These are phyloP conservation scores for Lepidonotus clava DNA, from an alignment of 2,888 invertebrate genomes.

Conservation along the genomic window DNA sequence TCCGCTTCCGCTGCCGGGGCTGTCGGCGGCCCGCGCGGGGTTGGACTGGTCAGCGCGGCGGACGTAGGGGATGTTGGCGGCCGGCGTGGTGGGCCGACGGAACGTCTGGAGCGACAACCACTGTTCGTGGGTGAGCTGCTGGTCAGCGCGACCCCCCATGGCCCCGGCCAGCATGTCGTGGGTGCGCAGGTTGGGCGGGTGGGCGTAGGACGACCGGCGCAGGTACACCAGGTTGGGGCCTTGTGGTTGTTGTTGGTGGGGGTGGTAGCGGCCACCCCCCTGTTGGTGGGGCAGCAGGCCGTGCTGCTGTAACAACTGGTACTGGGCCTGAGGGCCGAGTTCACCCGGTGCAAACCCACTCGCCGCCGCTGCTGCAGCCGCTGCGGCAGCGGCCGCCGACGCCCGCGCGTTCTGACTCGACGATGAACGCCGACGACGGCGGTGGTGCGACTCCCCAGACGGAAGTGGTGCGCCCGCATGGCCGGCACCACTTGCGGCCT, in stretches of 20 bases:
- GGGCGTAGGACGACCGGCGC: conserved; percentile 39
- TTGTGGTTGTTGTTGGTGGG: not conserved
- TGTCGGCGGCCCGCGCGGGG: not conserved
- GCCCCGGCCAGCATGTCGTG: not conserved
- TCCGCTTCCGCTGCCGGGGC: not conserved
- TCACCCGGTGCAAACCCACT: not conserved
- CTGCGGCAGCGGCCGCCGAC: not conserved
- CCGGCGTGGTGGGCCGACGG: not conserved
- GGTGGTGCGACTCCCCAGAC: not conserved
- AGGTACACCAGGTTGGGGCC: conserved; percentile 34
- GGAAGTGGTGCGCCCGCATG: not conserved
- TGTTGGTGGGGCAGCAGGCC: too few relatives aligned
- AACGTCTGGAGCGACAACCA: conserved; percentile 22
- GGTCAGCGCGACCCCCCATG: not conserved
- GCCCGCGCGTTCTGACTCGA: conserved; percentile 4
- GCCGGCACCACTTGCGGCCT: not conserved
- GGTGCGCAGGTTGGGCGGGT: not conserved
- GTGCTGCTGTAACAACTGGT: too few relatives aligned
- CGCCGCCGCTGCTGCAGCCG: not conserved
- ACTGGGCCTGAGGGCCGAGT: not conserved
- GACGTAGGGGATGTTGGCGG: conserved; percentile 23
- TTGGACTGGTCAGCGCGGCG: conserved; percentile 28
- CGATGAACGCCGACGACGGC: conserved; percentile 10
- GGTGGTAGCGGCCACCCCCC: not conserved
- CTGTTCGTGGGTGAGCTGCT: conserved; percentile 39